phyloP scores from a whole-genome alignment of 2,888 invertebrate species.

The Cephus runcator region DNA sequence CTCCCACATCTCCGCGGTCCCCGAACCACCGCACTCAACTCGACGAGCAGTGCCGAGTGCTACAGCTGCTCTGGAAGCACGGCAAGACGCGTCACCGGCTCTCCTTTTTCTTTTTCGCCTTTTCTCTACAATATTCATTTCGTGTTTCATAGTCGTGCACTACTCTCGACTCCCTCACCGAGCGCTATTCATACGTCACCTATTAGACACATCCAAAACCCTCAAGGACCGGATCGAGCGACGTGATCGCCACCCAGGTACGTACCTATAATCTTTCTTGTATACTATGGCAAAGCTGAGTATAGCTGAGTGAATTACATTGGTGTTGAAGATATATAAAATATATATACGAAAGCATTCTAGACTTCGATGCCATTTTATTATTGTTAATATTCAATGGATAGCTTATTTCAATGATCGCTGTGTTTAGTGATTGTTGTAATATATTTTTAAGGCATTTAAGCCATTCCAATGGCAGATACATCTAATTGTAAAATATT shows the following conservation, averaged over 20 bases:
- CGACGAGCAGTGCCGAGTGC: constrained; percentile 34
- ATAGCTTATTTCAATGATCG: background rate
- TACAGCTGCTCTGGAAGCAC: background rate
- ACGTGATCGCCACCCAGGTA: background rate
- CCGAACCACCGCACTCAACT: constrained; percentile 30
- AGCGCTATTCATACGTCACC: constrained; percentile 6
- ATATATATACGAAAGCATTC: background rate
- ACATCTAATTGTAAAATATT: background rate
- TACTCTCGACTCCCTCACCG: constrained; percentile 6
- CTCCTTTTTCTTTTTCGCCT: background rate
- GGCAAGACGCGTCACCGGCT: background rate
- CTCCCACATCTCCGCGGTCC: constrained; percentile 34
- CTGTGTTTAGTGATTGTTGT: background rate
- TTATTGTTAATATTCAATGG: background rate
- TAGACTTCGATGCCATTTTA: background rate
- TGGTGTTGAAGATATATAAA: background rate
- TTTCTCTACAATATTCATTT: constrained; percentile 3
- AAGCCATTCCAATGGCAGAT: background rate
- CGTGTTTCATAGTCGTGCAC: constrained; percentile 6
- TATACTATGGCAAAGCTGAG: background rate
- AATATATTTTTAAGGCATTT: background rate
- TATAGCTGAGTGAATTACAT: background rate
- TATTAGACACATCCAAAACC: background rate
- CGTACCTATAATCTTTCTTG: background rate
- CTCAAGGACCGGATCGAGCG: background rate